A percentile compares a stretch with the other conserved stretches of the same genome.
phyloP scores from a whole-genome alignment of 1,140 invertebrate species.

The Tetramorium alpestre region DNA sequence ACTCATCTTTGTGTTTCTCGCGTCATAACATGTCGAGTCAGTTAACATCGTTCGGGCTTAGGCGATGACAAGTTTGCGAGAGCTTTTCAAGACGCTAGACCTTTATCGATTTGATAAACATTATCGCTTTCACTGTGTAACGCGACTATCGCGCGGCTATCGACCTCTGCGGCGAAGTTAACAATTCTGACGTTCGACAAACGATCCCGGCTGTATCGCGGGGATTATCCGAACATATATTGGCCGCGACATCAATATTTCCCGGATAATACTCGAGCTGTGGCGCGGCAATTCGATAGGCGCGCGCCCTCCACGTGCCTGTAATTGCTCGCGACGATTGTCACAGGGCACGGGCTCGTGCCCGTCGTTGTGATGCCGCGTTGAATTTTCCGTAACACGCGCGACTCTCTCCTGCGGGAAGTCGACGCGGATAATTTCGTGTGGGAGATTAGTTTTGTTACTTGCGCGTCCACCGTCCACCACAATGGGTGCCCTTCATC shows the following conservation, averaged over 20 bases:
- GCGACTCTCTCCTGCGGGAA: slow-evolving; percentile 66
- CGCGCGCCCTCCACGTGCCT: slow-evolving; percentile 36
- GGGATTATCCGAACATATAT: slow-evolving; percentile 23
- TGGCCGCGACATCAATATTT: slow-evolving; percentile 61
- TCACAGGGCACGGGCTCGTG: slow-evolving; percentile 61
- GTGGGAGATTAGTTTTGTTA: slow-evolving; percentile 75
- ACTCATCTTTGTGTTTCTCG: slow-evolving; percentile 1
- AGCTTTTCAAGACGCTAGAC: not conserved
- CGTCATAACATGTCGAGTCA: not conserved
- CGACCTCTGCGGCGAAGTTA: slow-evolving; percentile 6
- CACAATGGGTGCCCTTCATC: slow-evolving; percentile 34
- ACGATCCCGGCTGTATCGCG: slow-evolving; percentile 34
- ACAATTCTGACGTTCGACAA: slow-evolving; percentile 49
- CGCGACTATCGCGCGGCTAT: slow-evolving; percentile 24
- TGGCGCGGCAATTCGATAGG: slow-evolving; percentile 47
- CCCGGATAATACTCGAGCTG: slow-evolving; percentile 32
- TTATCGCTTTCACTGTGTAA: slow-evolving; percentile 9
- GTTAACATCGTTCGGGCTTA: not conserved
- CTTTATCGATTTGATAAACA: slow-evolving; percentile 40
- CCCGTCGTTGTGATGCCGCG: slow-evolving; percentile 50
- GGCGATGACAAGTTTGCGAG: slow-evolving; percentile 6
- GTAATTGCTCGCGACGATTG: slow-evolving; percentile 74
- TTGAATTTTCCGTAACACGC: slow-evolving; percentile 64
- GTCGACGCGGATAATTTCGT: slow-evolving; percentile 49
- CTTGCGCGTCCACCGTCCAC: slow-evolving; percentile 43